Evolutionary conservation across 2,888 invertebrate genomes (phyloP).

Genomic region (Elmis aenea): DNA sequence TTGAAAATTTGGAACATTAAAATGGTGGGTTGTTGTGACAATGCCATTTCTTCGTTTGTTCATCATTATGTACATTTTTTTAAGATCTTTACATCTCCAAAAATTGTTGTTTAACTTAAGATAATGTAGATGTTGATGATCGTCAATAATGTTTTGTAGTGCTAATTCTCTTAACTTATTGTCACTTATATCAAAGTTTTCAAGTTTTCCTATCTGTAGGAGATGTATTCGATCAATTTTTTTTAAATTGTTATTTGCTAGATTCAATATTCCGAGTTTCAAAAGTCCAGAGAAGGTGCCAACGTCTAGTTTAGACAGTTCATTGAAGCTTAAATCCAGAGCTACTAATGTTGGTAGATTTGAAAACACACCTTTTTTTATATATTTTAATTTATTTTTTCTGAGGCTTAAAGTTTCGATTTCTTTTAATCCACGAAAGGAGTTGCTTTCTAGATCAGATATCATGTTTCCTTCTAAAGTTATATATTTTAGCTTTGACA

Average conservation of each 20-base stretch:
- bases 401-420: not conserved
- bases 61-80: constrained; percentile 12
- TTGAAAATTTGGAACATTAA: constrained; percentile 14
- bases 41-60: constrained; percentile 10
- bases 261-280: constrained; percentile 5
- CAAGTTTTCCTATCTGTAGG: constrained; percentile 8
- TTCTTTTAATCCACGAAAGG: not conserved
- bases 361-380: constrained; percentile 7
- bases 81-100: constrained; percentile 10
- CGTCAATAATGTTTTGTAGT: constrained; percentile 5
- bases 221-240: constrained; percentile 3
- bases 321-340: constrained; percentile 7
- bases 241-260: constrained; percentile 10
- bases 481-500: not conserved
- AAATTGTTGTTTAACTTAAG: constrained; percentile 11
- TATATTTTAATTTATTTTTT: not conserved
- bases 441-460: not conserved
- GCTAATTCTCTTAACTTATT: constrained; percentile 8
- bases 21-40: constrained; percentile 5
- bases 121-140: constrained; percentile 5
- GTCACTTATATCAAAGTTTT: constrained; percentile 8
- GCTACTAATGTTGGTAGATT: constrained; percentile 4
- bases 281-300: constrained; percentile 8
- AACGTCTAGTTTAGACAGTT: constrained; percentile 3
- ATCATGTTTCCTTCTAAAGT: not conserved